Base-by-base conservation (phyloP, 2,113 vertebrate genomes). In the Vidua macroura region DNA sequence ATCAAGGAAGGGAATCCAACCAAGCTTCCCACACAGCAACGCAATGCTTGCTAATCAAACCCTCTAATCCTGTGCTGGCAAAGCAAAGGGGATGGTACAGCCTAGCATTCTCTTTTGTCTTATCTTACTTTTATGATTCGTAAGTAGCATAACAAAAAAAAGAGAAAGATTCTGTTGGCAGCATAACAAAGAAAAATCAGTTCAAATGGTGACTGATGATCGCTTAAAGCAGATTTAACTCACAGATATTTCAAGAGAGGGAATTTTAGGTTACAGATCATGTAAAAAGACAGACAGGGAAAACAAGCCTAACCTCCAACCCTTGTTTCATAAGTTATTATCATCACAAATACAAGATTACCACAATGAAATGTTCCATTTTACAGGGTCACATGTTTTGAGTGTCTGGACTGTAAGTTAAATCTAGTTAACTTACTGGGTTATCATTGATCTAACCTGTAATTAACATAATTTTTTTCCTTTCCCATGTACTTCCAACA, bases 241-340 rank as follows among this genome's bases (percentile, higher is more conserved):
- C 46, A 79, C 13, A 95, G 88, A 93, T 90, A 88, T 11, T 78
- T 73, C 73, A 88, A 81, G 73, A 88, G 80, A 90, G 82, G 85
- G 90, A 90, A 83, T 92, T 93, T 88, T 93, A 83, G 68, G 88
- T 92, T 97, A 85, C 56, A 96, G 83, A 90, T 84, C 73, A 96
- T 83, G 86, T 72, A 93, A 70, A 86, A 90, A 81, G 85, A 83
- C 92, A 93, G 83, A 95, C 90, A 90, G 62, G 86, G 91, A 95
- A 96, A 96, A 95, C 93, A 96, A 96, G 79, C 49, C 72, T 83
- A 95, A 94, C 82, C 92, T 96, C 88, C 84, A 97, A 86, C 90
- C 94, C 93, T 90, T 92, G 68, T 94, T 97, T 93, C 86, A 22
- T 75, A 84, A 92, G 48, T 88, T 83, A 94, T 95, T 68, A 95